A percentile compares a stretch with the other conserved stretches of the same genome.
phyloP scores from a whole-genome alignment of 2,113 vertebrate genomes.

The Archilochus colubris region DNA sequence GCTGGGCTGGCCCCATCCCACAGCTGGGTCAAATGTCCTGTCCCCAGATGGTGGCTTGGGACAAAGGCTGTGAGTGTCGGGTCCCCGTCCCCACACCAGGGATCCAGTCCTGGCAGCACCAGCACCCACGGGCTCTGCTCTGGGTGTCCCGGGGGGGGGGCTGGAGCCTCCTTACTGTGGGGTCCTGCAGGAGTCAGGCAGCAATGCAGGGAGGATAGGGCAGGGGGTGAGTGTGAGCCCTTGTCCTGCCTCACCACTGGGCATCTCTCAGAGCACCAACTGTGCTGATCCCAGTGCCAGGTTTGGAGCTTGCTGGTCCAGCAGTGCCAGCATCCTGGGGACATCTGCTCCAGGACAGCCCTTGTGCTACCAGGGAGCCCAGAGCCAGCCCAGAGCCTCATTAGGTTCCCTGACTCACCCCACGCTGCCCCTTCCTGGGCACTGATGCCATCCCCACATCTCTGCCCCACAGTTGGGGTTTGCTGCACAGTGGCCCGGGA shows the following conservation, averaged over 20 bases:
- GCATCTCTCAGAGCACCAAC: neutral
- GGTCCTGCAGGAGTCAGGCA: neutral
- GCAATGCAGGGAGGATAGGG: neutral
- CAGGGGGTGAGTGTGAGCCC: neutral
- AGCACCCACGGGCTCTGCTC: neutral
- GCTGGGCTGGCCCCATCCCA: slow-evolving; percentile 19
- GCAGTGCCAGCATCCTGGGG: accelerated
- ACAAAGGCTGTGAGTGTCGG: neutral
- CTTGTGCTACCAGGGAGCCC: neutral
- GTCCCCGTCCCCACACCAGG: neutral
- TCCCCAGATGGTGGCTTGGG: neutral
- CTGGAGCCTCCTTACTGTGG: neutral
- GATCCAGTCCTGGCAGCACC: accelerated
- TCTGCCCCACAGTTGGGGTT: neutral
- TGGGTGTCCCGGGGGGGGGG: neutral
- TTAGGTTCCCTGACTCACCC: accelerated
- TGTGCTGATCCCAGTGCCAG: neutral
- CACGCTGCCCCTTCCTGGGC: accelerated
- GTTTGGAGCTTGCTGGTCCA: neutral
- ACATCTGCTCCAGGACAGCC: neutral
- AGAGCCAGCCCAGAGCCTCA: neutral
- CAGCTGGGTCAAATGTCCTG: slow-evolving; percentile 10
- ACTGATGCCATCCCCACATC: accelerated
- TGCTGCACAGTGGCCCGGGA: accelerated
- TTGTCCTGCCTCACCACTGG: accelerated